These are phyloP conservation scores for Pluvianellus socialis DNA, from an alignment of 2,113 vertebrate species.

Conservation along the genomic window DNA sequence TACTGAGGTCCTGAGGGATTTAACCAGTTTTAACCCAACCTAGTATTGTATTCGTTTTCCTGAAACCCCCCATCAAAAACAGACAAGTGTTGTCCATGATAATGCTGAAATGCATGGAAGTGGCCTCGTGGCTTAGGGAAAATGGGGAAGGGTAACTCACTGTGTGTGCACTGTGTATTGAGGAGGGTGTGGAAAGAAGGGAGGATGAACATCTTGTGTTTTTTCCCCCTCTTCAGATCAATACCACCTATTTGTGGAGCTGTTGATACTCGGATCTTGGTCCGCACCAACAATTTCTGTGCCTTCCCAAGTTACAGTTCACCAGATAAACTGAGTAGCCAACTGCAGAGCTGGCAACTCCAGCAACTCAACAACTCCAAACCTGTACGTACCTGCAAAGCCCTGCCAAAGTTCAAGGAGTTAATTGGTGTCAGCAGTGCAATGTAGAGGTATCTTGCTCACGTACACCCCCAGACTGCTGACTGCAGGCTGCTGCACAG, in stretches of 20 bases:
- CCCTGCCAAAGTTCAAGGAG: not conserved
- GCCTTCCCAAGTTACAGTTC: not conserved
- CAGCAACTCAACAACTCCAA: too few species aligned
- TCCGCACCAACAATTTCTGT: not conserved
- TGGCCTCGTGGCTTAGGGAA: not conserved
- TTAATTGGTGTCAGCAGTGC: not conserved
- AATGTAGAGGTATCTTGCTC: not conserved
- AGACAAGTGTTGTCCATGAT: not conserved
- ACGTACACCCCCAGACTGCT: accelerated
- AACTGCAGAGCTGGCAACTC: too few species aligned
- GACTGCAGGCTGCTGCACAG: not conserved
- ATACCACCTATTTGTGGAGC: not conserved
- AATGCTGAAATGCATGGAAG: not conserved
- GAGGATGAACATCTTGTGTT: not conserved
- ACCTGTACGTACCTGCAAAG: not conserved
- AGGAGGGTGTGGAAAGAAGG: not conserved
- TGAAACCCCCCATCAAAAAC: not conserved
- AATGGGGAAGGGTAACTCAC: not conserved
- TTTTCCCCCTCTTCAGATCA: not conserved
- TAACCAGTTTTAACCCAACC: not conserved
- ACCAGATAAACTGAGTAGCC: not conserved
- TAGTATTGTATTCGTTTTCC: not conserved
- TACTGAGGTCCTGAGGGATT: not conserved
- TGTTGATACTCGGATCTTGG: not conserved
- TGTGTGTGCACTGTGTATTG: accelerated